Percentiles rank a stretch among this genome's conserved stretches.
Conservation (phyloP, 2,888 invertebrate species). For the Chrysomela aeneicollis region DNA sequence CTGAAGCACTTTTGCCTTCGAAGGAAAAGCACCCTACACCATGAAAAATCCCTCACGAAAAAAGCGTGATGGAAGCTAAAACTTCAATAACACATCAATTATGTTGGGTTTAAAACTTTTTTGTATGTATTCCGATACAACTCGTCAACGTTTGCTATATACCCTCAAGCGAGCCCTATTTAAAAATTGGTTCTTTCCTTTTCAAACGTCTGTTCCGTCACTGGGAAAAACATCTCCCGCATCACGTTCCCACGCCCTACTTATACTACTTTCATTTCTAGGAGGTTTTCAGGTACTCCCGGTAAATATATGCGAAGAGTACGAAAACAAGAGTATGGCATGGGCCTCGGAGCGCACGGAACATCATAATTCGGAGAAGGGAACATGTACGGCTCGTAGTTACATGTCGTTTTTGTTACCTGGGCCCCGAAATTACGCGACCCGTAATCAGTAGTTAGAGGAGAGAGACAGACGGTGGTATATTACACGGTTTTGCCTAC, state of each 20-base stretch:
- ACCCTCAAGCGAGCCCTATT: too few relatives aligned
- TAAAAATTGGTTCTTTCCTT: too few relatives aligned
- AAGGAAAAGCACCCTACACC: too few relatives aligned
- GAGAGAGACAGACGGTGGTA: background rate
- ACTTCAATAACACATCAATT: too few relatives aligned
- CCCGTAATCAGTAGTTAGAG: background rate
- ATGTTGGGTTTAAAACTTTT: too few relatives aligned
- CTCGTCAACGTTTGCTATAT: too few relatives aligned
- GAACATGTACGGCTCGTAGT: background rate
- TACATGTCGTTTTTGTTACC: constrained; percentile 1
- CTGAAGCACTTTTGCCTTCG: too few relatives aligned
- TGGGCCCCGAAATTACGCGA: background rate
- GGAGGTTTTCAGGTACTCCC: constrained; percentile 27
- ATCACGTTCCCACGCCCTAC: constrained; percentile 29
- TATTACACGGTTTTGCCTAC: background rate
- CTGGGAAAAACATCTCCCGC: constrained; percentile 6
- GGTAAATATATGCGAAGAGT: constrained; percentile 22
- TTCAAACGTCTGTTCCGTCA: constrained; percentile 19
- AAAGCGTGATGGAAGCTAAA: too few relatives aligned
- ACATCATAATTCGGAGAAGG: constrained; percentile 5
- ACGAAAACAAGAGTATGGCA: constrained; percentile 30
- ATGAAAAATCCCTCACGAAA: too few relatives aligned
- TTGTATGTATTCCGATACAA: too few relatives aligned
- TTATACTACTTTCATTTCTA: constrained; percentile 20
- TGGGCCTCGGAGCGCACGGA: constrained; percentile 21